Percentiles rank a stretch among this genome's conserved stretches.
These are phyloP conservation scores for Pseudomugil gertrudae DNA, from an alignment of 2,797 vertebrate species.

Conservation along the genomic window DNA sequence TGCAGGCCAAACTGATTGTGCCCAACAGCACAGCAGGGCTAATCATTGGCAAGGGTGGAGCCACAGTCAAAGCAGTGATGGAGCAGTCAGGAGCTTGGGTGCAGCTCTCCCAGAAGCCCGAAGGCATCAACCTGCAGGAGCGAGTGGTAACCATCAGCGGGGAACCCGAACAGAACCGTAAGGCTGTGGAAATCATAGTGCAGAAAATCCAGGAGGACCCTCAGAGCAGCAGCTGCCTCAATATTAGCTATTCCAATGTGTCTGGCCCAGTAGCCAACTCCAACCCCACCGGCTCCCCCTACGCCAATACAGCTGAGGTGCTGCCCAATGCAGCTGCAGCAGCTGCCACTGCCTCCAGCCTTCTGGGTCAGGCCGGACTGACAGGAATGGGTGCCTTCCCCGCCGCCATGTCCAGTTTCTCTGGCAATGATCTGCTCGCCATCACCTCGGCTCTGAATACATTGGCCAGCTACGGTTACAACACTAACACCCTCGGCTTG, in stretches of 20 bases:
- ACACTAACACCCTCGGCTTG: slow-evolving; percentile 92
- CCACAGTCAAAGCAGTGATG: slow-evolving; percentile 94
- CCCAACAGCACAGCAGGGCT: slow-evolving; percentile 95
- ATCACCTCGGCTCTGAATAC: slow-evolving; percentile 96
- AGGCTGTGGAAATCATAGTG: slow-evolving; percentile 93
- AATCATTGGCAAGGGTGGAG: slow-evolving; percentile 94
- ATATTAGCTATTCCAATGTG: slow-evolving; percentile 96
- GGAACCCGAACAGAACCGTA: slow-evolving; percentile 92
- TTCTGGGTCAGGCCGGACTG: slow-evolving; percentile 89
- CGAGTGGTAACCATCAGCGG: slow-evolving; percentile 95
- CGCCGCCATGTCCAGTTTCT: slow-evolving; percentile 89
- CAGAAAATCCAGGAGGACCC: slow-evolving; percentile 97
- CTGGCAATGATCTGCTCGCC: slow-evolving; percentile 93
- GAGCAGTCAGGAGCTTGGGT: slow-evolving; percentile 97
- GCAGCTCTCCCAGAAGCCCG: slow-evolving; percentile 95
- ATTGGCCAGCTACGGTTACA: slow-evolving; percentile 95
- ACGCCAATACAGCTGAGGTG: slow-evolving; percentile 91
- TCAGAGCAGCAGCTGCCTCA: slow-evolving; percentile 95
- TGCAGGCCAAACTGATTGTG: slow-evolving; percentile 93
- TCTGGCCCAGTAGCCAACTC: slow-evolving; percentile 95
- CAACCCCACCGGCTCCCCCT: slow-evolving; percentile 94
- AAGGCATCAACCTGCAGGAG: slow-evolving; percentile 95
- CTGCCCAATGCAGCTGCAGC: slow-evolving; percentile 88
- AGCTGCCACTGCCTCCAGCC: slow-evolving; percentile 88
- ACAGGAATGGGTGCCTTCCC: slow-evolving; percentile 91